Conservation (phyloP, 2,113 vertebrate genomes). For the Myotis brandtii region DNA sequence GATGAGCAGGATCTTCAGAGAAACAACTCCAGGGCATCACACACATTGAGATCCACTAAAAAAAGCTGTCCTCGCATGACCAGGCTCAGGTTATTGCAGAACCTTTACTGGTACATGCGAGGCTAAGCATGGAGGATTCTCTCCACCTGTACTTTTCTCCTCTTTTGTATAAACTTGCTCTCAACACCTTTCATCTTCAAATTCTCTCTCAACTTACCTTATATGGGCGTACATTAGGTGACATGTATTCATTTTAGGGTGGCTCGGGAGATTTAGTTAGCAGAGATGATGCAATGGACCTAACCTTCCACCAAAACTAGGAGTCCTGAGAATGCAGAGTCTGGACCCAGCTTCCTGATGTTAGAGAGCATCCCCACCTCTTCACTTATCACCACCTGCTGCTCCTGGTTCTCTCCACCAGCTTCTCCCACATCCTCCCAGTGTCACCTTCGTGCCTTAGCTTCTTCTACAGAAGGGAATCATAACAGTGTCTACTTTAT, state of each 20-base stretch:
- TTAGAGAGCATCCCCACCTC: accelerated
- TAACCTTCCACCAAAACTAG: background rate
- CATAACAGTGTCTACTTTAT: background rate
- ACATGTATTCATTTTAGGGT: background rate
- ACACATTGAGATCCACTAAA: background rate
- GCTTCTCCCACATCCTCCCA: background rate
- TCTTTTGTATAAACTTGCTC: background rate
- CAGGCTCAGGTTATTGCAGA: background rate
- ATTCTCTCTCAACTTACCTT: background rate
- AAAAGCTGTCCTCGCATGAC: background rate
- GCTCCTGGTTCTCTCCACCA: background rate
- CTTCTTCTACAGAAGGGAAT: background rate
- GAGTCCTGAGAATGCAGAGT: background rate
- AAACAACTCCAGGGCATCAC: background rate
- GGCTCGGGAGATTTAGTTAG: background rate
- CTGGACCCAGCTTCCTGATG: background rate
- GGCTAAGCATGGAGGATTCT: background rate
- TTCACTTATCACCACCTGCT: background rate
- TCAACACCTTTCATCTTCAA: background rate
- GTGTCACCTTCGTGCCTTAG: background rate
- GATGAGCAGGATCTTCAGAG: background rate
- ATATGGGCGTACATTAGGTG: background rate
- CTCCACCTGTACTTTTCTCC: background rate
- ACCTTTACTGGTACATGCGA: background rate
- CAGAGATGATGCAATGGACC: background rate